Percentiles rank a stretch among this genome's conserved stretches.
Evolutionary conservation across 92 coral and sea anemone genomes (phyloP).

Genomic region (Montipora capitata): DNA sequence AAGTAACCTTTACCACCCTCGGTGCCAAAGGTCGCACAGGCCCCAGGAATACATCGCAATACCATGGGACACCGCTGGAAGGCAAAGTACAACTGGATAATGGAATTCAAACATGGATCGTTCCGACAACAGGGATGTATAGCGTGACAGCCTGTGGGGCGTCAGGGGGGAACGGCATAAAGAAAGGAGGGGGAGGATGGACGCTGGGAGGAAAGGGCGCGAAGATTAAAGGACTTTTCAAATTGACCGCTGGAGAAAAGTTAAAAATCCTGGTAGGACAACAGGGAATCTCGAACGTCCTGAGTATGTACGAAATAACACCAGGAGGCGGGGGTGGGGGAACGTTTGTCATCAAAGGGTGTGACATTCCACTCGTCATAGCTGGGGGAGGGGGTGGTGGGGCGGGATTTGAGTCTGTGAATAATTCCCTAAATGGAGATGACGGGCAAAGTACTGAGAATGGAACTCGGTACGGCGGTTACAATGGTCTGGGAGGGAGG

Average conservation of each 20-base stretch:
- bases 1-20: conserved; percentile 78
- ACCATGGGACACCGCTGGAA: conserved; percentile 83
- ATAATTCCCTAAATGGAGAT: conserved; percentile 70
- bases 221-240: conserved; percentile 74
- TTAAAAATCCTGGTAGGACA: conserved; percentile 93
- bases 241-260: conserved; percentile 48
- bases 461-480: conserved; percentile 83
- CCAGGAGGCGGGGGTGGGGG: conserved; percentile 96
- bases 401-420: conserved; percentile 41
- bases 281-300: conserved; percentile 13
- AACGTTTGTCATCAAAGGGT: conserved; percentile 70
- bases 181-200: conserved; percentile 14
- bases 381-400: conserved; percentile 97
- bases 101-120: conserved; percentile 93
- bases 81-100: conserved; percentile 75
- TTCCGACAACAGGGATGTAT: conserved; percentile 89
- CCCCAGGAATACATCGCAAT: conserved; percentile 70
- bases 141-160: conserved; percentile 91
- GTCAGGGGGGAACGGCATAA: conserved; percentile 89
- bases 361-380: conserved; percentile 55
- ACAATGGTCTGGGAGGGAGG: conserved; percentile 72
- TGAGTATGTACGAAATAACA: neutral
- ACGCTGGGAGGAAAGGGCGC: conserved; percentile 92
- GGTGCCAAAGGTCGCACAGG: conserved; percentile 81
- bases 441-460: conserved; percentile 76